A percentile compares a stretch with the other conserved stretches of the same genome.
These are phyloP conservation scores for Abramis brama DNA, from an alignment of 2,113 vertebrate species.

Conservation along the genomic window DNA sequence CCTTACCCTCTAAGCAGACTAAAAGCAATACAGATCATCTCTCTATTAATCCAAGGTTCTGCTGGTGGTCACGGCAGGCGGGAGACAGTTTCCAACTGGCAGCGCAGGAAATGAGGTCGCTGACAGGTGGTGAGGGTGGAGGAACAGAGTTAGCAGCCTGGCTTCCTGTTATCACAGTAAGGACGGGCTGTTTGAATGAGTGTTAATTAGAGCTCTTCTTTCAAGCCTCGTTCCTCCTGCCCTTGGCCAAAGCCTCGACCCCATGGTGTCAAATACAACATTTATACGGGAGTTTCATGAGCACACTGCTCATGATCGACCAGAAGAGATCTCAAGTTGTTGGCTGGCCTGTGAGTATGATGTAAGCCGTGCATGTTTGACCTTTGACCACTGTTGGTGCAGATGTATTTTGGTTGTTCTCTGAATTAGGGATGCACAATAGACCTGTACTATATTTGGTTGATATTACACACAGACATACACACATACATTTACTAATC, in stretches of 20 bases:
- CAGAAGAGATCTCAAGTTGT: neutral
- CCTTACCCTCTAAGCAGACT: neutral
- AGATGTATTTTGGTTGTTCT: neutral
- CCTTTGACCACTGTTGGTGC: neutral
- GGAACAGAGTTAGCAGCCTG: conserved; percentile 49
- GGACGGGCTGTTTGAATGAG: conserved; percentile 49
- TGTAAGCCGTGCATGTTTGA: neutral
- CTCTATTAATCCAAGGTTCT: conserved; percentile 15
- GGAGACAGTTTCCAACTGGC: conserved; percentile 26
- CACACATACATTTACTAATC: too few relatives aligned
- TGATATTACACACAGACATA: too few relatives aligned
- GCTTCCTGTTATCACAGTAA: conserved; percentile 49
- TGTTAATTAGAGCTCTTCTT: conserved; percentile 55
- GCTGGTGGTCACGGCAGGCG: conserved; percentile 17
- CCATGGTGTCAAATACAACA: conserved; percentile 12
- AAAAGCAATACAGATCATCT: conserved; percentile 34
- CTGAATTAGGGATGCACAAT: neutral
- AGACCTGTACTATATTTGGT: neutral
- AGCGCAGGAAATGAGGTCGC: conserved; percentile 48
- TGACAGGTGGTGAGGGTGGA: conserved; percentile 54
- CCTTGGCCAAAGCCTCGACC: conserved; percentile 50
- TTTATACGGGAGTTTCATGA: neutral
- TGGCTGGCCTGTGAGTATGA: neutral
- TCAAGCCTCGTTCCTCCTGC: conserved; percentile 38
- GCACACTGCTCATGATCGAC: neutral